Base-by-base conservation (phyloP, 2,888 invertebrate genomes). In the Autographa gamma region DNA sequence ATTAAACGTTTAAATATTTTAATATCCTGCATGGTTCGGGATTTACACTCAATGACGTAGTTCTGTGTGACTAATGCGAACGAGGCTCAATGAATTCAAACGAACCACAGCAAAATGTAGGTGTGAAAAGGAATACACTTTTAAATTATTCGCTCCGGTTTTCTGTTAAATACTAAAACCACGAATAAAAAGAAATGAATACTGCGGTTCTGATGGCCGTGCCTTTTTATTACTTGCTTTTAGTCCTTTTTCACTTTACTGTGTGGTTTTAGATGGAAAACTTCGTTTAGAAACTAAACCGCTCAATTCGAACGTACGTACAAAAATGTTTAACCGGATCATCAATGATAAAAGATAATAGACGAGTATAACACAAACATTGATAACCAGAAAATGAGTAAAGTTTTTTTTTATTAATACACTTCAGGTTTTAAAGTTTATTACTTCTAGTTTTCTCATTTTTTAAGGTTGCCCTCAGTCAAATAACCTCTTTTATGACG, bases 1-100 rank as follows among this genome's bases (percentile, higher is more conserved):
- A 61, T 61, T 59, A n/a, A 63, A 65, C 19, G 60, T 48, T 18
- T 54, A 16, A 31, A 31, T 48, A 34, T 38, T 48, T 56, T 68
- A 59, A 31, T 19, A 19, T 34, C 31, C 14, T 48, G 58, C n/a
- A 41, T 66, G 56, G 56, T 19, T 11, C 13, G 52, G 38, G 13
- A 52, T 38, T 16, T 19, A 19, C 2, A 66, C 18, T 38, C 38
- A 61, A 34, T 18, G 43, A 38, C 41, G 38, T 66, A 32, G 48
- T 14, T 25, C 32, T 63, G 18, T 61, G 43, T 59, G 9, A 18
- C 14, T 31, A 59, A 64, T 62, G n/a, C 25, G 16, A 69, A 60
- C 16, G 60, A 11, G 54, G 54, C 13, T 56, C 19, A 13, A 13
- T 56, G 54, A 13, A 19, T 56, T 9, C 16, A n/a, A 48, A 48